These are phyloP conservation scores for Rhodophaea formosa DNA, from an alignment of 2,888 invertebrate genomes.

Conservation along the genomic window DNA sequence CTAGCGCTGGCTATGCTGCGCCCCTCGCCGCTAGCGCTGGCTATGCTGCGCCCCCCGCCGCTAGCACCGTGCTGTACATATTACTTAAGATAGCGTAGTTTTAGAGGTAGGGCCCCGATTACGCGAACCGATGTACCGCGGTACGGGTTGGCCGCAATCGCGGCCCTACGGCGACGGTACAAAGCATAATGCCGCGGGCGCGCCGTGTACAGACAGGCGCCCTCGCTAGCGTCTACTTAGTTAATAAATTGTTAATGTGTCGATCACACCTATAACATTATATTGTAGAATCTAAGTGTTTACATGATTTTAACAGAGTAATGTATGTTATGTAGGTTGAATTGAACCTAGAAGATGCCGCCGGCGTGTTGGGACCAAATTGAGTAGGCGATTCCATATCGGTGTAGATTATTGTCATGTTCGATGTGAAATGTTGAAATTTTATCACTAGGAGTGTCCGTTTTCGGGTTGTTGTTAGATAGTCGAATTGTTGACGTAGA, in stretches of 20 bases:
- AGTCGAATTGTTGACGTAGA: slow-evolving; percentile 59
- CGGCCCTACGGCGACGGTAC: slow-evolving; percentile 65
- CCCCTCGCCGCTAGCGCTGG: too few relatives aligned
- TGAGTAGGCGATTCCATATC: slow-evolving; percentile 51
- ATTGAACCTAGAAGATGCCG: slow-evolving; percentile 36
- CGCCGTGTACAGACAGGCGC: slow-evolving; percentile 22
- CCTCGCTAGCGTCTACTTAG: slow-evolving; percentile 45
- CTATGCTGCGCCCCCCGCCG: too few relatives aligned
- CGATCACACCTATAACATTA: slow-evolving; percentile 57
- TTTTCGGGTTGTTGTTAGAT: slow-evolving; percentile 67
- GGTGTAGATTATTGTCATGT: slow-evolving; percentile 54
- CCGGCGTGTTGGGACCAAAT: slow-evolving; percentile 70
- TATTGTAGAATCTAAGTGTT: slow-evolving; percentile 62
- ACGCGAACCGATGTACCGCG: slow-evolving; percentile 45
- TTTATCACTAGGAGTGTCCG: slow-evolving; percentile 71
- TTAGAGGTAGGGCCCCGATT: slow-evolving; percentile 61
- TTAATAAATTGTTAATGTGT: slow-evolving; percentile 60
- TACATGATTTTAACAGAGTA: slow-evolving; percentile 53
- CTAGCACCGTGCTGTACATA: slow-evolving; percentile 23
- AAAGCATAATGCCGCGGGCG: slow-evolving; percentile 58
- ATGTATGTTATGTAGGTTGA: slow-evolving; percentile 45
- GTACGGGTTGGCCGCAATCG: slow-evolving; percentile 35
- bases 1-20: neutral
- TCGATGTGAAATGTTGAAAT: slow-evolving; percentile 54
- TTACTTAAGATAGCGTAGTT: slow-evolving; percentile 37